Percentiles rank a stretch among this genome's conserved stretches.
These are phyloP conservation scores for Trachelus tabidus DNA, from an alignment of 2,888 invertebrate species.

Conservation along the genomic window DNA sequence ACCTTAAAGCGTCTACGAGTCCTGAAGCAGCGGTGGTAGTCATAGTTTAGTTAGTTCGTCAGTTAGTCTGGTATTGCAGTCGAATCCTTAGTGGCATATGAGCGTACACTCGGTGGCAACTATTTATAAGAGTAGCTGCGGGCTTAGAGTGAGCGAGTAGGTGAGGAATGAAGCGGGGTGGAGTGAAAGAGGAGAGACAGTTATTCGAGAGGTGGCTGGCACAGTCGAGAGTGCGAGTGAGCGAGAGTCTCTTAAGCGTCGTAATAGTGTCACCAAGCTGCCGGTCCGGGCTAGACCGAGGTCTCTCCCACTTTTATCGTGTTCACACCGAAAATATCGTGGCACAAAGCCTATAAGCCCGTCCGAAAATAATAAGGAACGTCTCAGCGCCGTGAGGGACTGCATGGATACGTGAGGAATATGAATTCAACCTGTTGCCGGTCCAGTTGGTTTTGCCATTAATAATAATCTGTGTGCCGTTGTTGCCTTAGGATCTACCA, in stretches of 20 bases:
- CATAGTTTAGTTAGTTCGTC: background rate
- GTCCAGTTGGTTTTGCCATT: background rate
- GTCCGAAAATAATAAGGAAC: constrained; percentile 5
- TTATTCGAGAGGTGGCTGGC: background rate
- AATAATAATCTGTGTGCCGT: background rate
- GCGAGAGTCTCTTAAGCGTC: background rate
- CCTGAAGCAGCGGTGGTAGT: background rate
- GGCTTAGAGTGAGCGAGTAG: background rate
- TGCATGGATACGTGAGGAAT: background rate
- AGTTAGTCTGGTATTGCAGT: background rate
- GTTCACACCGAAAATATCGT: constrained; percentile 1
- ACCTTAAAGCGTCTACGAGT: background rate
- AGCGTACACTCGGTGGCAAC: background rate
- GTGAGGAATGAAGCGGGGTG: background rate
- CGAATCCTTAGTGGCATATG: background rate
- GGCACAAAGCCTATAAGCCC: background rate
- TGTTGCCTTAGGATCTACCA: background rate
- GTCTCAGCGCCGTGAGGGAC: background rate
- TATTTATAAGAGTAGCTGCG: constrained; percentile 6
- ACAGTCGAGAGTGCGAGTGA: background rate
- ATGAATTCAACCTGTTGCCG: constrained; percentile 1
- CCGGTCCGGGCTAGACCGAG: constrained; percentile 8
- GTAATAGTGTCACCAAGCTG: constrained; percentile 7
- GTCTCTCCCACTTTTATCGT: constrained; percentile 1
- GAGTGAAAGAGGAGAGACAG: background rate